These are phyloP conservation scores for Ephydatia muelleri DNA, from an alignment of 37 sponge, comb jelly and placozoan species.

Conservation along the genomic window DNA sequence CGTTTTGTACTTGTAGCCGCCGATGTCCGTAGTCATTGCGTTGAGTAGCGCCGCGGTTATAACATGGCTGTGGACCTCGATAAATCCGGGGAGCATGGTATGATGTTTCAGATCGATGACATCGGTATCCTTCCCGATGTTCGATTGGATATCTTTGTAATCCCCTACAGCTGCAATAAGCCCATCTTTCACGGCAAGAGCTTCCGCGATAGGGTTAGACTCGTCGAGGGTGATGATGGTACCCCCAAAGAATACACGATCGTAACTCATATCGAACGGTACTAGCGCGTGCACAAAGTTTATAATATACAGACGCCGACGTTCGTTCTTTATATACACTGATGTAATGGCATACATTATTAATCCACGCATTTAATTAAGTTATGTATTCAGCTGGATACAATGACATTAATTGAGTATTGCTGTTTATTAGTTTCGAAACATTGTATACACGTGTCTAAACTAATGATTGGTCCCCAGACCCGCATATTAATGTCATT, in stretches of 20 bases:
- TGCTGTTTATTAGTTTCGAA: too few relatives aligned
- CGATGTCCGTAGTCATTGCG: not conserved
- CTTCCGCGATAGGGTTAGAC: constrained; percentile 29
- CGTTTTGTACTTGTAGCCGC: not conserved
- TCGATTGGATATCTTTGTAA: not conserved
- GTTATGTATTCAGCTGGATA: too few relatives aligned
- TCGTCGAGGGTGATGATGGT: constrained; percentile 49
- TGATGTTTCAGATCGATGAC: constrained; percentile 25
- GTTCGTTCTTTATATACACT: too few relatives aligned
- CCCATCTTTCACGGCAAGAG: constrained; percentile 27
- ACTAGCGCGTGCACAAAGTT: too few relatives aligned
- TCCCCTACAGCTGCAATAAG: constrained; percentile 32
- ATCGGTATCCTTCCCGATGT: constrained; percentile 17
- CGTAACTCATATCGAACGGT: not conserved
- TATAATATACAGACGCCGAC: too few relatives aligned
- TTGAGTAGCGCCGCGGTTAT: not conserved
- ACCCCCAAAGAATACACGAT: constrained; percentile 43
- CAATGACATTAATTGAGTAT: too few relatives aligned
- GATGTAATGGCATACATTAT: too few relatives aligned
- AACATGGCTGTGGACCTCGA: constrained; percentile 56
- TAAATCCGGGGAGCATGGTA: constrained; percentile 65
- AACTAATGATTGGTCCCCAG: too few relatives aligned
- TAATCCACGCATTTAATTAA: too few relatives aligned
- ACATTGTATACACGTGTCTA: too few relatives aligned
- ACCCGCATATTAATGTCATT: too few relatives aligned